Evolutionary conservation across 2,113 vertebrate species (phyloP).

Genomic region (Bufo gargarizans): DNA sequence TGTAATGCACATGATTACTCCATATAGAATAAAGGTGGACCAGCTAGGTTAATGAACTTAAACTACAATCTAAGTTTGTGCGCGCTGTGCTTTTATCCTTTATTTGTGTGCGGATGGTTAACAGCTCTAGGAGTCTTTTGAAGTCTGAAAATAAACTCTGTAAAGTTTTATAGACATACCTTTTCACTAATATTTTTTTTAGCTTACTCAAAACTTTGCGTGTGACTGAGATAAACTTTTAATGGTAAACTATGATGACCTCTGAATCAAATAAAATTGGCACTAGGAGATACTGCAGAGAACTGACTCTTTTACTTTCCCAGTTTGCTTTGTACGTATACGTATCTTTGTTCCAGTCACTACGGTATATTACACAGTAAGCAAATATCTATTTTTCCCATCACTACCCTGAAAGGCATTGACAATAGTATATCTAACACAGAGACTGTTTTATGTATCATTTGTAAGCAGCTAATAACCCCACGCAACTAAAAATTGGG

Average conservation of each 20-base stretch:
- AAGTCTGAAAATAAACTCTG: conserved; percentile 35
- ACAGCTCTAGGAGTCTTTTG: conserved; percentile 23
- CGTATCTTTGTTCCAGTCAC: neutral
- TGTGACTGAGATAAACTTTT: conserved; percentile 33
- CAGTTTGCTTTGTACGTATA: conserved; percentile 32
- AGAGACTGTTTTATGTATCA: neutral
- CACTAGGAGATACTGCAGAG: neutral
- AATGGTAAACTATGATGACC: conserved; percentile 24
- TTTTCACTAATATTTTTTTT: conserved; percentile 25
- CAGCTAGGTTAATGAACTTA: neutral
- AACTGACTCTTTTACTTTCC: conserved; percentile 1
- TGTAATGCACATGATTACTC: no score
- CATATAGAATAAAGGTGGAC: no score
- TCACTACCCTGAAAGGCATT: neutral
- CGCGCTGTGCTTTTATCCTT: neutral
- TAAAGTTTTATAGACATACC: conserved; percentile 50
- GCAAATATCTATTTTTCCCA: conserved; percentile 25
- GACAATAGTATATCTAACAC: neutral
- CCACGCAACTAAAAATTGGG: no score
- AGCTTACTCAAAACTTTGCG: conserved; percentile 11
- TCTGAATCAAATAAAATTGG: conserved; percentile 36
- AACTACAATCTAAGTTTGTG: neutral
- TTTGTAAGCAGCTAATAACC: neutral
- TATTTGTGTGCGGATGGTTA: neutral
- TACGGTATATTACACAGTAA: neutral